A percentile compares a stretch with the other conserved stretches of the same genome.
phyloP scores from a whole-genome alignment of 2,797 vertebrate genomes.

The Danionella dracula region DNA sequence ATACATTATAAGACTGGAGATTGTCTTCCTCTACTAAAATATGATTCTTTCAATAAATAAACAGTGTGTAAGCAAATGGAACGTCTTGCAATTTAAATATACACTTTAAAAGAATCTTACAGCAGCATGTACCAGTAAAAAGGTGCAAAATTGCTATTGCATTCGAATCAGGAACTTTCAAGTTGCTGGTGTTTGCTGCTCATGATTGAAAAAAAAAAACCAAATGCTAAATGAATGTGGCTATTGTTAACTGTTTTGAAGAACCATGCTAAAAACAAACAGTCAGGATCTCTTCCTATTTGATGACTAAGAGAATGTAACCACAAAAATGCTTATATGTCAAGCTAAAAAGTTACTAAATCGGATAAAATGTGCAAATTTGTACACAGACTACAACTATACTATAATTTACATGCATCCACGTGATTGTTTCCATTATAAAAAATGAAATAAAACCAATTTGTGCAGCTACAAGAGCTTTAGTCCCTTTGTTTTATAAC shows the following conservation, averaged over 20 bases:
- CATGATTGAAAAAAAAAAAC: neutral
- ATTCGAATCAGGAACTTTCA: slow-evolving; percentile 30
- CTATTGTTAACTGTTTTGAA: neutral
- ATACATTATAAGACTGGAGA: slow-evolving; percentile 33
- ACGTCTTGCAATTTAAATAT: neutral
- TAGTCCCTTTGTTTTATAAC: no score
- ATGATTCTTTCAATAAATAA: neutral
- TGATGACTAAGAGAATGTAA: neutral
- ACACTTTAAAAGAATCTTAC: neutral
- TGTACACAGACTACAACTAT: slow-evolving; percentile 14
- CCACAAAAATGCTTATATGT: slow-evolving; percentile 14
- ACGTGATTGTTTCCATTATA: neutral
- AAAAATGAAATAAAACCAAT: no score
- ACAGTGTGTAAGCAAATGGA: neutral
- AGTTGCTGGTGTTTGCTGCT: no score
- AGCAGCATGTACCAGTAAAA: neutral
- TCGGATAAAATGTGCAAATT: slow-evolving; percentile 1
- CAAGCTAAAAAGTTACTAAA: slow-evolving; percentile 30
- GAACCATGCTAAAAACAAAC: neutral
- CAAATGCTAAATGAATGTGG: slow-evolving; percentile 4
- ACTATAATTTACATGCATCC: slow-evolving; percentile 2
- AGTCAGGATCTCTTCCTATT: neutral
- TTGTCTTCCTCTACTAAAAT: neutral
- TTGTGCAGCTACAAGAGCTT: no score
- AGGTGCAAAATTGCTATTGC: slow-evolving; percentile 2